Evolutionary conservation across 2,888 invertebrate genomes (phyloP).

Genomic region (Drosophila macrospina): DNA sequence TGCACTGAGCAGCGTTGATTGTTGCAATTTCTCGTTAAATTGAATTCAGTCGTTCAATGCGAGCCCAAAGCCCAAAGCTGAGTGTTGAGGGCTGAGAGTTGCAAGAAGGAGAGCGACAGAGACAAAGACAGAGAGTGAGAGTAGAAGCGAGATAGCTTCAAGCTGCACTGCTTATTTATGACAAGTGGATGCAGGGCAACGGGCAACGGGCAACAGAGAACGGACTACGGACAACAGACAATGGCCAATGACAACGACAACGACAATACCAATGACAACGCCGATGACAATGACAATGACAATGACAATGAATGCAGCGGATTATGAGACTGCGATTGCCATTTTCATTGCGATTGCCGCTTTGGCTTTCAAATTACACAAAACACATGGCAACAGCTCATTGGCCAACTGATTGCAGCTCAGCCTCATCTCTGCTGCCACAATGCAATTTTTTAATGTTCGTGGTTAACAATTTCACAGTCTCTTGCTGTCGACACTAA

Average conservation of each 20-base stretch:
- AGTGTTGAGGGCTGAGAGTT: constrained; percentile 15
- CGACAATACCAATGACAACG: constrained; percentile 40
- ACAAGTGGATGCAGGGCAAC: constrained; percentile 45
- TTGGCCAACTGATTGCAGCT: constrained; percentile 49
- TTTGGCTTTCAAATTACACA: constrained; percentile 69
- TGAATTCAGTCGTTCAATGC: constrained; percentile 75
- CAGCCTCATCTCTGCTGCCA: background rate
- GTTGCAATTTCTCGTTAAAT: constrained; percentile 81
- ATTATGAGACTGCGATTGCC: constrained; percentile 64
- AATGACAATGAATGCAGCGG: constrained; percentile 63
- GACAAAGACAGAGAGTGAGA: background rate
- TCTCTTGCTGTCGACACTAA: background rate
- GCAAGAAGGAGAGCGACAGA: background rate
- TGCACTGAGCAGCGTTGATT: constrained; percentile 67
- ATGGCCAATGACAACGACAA: constrained; percentile 29
- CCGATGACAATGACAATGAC: constrained; percentile 54
- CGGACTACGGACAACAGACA: constrained; percentile 18
- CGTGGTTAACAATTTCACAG: constrained; percentile 4
- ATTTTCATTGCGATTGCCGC: constrained; percentile 48
- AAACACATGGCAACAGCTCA: constrained; percentile 59
- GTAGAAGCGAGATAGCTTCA: background rate
- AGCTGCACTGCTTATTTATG: constrained; percentile 64
- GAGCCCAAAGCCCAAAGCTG: constrained; percentile 27
- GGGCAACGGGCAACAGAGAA: constrained; percentile 7
- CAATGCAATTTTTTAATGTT: background rate